phyloP scores from a whole-genome alignment of 2,113 vertebrate species.

The Gorsachius goisagi region DNA sequence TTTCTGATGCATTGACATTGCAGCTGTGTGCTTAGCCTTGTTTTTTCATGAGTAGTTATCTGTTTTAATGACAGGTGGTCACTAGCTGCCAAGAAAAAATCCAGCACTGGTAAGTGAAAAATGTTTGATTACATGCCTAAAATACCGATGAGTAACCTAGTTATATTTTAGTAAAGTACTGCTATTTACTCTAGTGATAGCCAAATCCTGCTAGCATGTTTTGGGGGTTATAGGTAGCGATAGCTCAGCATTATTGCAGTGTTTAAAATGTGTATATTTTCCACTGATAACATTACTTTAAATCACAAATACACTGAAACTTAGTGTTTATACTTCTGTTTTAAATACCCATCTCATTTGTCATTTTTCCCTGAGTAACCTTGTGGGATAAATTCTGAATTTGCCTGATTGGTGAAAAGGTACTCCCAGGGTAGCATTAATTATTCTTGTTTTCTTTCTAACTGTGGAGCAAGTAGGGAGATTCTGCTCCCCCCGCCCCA shows the following conservation, averaged over 20 bases:
- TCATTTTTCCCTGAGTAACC: not conserved
- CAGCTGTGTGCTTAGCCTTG: conserved; percentile 66
- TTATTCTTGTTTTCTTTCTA: not conserved
- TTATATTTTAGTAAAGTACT: conserved; percentile 30
- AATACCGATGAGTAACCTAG: conserved; percentile 52
- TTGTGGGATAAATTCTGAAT: not conserved
- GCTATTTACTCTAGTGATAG: not conserved
- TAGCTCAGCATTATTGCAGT: not conserved
- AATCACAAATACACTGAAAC: not conserved
- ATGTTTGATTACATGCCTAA: conserved; percentile 63
- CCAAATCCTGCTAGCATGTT: conserved; percentile 12
- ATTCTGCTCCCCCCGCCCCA: not conserved
- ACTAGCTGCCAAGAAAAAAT: conserved; percentile 90
- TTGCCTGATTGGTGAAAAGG: not conserved
- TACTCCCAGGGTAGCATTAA: not conserved
- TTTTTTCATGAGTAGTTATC: conserved; percentile 79
- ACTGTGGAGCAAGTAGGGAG: not conserved
- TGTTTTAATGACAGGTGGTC: conserved; percentile 95
- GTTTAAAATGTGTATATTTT: conserved; percentile 20
- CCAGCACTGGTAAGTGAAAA: conserved; percentile 92
- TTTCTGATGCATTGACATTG: conserved; percentile 73
- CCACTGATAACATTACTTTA: not conserved
- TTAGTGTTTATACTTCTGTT: not conserved
- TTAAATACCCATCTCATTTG: not conserved
- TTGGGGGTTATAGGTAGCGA: not conserved